Base-by-base conservation (phyloP, 1,140 invertebrate genomes). In the Maconellicoccus hirsutus region DNA sequence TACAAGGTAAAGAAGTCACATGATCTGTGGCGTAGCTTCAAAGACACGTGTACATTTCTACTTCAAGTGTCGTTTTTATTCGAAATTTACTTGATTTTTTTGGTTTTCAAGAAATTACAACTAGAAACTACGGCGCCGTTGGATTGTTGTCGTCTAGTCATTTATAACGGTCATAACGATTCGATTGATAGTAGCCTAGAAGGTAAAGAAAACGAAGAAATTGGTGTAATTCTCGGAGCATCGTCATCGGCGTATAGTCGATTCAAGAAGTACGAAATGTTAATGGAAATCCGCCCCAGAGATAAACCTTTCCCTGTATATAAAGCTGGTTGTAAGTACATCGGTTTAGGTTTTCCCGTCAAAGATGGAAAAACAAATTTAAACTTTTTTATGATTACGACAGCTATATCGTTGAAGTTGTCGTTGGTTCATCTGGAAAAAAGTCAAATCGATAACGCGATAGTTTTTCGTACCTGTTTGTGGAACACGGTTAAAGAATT, bases 101-200 rank as follows among this genome's bases (percentile, higher is more conserved):
- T 66, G 42, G 70, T 75, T 39, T 73, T 77, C 4, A 73, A 85
- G 75, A 79, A 82, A 74, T 84, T 90, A 42, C 81, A 83, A 70
- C 77, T 91, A 26, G 82, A 86, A 29, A 79, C 79, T 12, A 74
- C 84, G 72, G 82, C 87, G 4, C 82, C 85, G 12, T 70, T 86
- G 0, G 82, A 87, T 38, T 85, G 86, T 71, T 90, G 89, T 75
- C 85, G 90, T 1, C 79, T 93, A 21, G 89, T 92, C 1, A 85
- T 82, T 71, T 93, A 89, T 76, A 85, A 91, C 76, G 82, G 84
- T 29, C 78, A 82, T 21, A 81, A 84, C 72, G 87, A 89, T 72
- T 80, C 83, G 1, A 85, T 92, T n/a, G 85, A 90, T 73, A 83
- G 83, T 71, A 90, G 87, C 61, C 88, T 88, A 75, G 87, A 90